These are phyloP conservation scores for Hydrolagus affinis DNA, from an alignment of 2,113 vertebrate species.

Conservation along the genomic window DNA sequence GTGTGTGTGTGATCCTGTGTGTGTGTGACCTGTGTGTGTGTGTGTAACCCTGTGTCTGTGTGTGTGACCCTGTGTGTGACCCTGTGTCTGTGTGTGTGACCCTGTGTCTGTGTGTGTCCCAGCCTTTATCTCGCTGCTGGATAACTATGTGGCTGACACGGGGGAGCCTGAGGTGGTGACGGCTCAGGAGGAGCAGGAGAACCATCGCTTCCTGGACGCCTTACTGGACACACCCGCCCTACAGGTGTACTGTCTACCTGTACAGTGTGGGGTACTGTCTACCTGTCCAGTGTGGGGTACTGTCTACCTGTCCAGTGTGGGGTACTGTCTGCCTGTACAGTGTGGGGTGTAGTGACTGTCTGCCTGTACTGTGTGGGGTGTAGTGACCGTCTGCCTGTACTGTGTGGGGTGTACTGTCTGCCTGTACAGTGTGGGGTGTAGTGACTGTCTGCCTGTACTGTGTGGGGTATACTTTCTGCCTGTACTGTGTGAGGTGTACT, in stretches of 20 bases:
- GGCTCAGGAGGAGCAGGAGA: conserved; percentile 60
- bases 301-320: too few species aligned
- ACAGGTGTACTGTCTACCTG: conserved; percentile 51
- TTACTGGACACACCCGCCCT: conserved; percentile 56
- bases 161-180: conserved; percentile 64
- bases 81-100: neutral
- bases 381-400: too few species aligned
- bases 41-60: neutral
- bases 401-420: neutral
- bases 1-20: neutral
- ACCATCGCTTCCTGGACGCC: conserved; percentile 62
- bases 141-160: conserved; percentile 64
- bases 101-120: neutral
- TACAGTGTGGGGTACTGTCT: neutral
- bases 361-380: neutral
- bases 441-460: too few species aligned
- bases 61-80: neutral
- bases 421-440: neutral
- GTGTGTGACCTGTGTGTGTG: neutral
- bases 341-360: neutral
- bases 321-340: neutral
- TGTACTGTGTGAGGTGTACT: neutral
- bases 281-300: neutral
- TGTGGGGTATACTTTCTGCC: neutral
- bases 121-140: conserved; percentile 68